These are phyloP conservation scores for Riptortus pedestris DNA, from an alignment of 1,140 invertebrate genomes.

Conservation along the genomic window DNA sequence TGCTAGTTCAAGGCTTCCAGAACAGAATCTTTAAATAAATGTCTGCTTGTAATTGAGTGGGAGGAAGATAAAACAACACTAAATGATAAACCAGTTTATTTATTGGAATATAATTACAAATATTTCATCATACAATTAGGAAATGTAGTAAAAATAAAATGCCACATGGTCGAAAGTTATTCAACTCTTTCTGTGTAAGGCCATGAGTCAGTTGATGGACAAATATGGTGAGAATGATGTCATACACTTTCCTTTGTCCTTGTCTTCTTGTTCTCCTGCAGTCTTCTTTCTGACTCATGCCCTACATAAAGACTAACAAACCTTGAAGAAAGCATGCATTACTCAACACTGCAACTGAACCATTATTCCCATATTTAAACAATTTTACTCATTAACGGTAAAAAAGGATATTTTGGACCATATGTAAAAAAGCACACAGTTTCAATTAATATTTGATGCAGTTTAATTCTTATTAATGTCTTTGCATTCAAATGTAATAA, in stretches of 20 bases:
- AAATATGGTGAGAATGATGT: conserved; percentile 16
- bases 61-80: background rate
- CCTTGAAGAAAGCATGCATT: no score
- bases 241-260: conserved; percentile 16
- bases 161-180: background rate
- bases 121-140: background rate
- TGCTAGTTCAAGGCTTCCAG: conserved; percentile 4
- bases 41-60: background rate
- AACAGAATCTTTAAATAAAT: conserved; percentile 1
- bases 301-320: background rate
- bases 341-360: no score
- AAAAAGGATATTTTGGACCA: no score
- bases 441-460: background rate
- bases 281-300: conserved; percentile 1
- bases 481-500: no score
- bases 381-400: no score
- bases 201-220: conserved; percentile 3
- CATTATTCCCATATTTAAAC: no score
- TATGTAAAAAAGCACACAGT: conserved; percentile 3
- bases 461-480: background rate
- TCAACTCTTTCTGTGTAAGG: background rate
- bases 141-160: background rate
- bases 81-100: conserved; percentile 2
- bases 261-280: conserved; percentile 4
- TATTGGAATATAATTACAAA: background rate